These are phyloP conservation scores for Drosophila malerkotliana DNA, from an alignment of 1,140 invertebrate species.

Conservation along the genomic window DNA sequence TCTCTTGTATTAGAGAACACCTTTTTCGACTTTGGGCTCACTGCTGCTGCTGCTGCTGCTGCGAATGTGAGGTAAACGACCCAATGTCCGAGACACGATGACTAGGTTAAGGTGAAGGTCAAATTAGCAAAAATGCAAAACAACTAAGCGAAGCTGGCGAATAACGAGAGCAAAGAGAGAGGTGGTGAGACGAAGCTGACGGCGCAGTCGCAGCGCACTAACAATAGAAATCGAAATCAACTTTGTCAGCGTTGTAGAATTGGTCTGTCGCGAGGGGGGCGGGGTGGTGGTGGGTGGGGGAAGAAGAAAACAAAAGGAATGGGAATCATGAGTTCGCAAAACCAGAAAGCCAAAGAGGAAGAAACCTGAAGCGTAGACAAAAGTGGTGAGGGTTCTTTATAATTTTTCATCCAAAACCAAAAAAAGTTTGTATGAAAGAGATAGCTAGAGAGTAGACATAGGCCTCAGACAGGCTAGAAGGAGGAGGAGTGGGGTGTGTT, in stretches of 20 bases:
- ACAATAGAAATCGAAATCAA: conserved; percentile 57
- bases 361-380: conserved; percentile 59
- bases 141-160: conserved; percentile 47
- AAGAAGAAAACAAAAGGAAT: conserved; percentile 37
- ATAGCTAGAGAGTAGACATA: conserved; percentile 25
- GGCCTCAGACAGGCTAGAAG: conserved; percentile 20
- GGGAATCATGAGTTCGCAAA: conserved; percentile 24
- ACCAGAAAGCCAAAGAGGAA: conserved; percentile 27
- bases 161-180: background rate
- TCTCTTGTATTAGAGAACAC: background rate
- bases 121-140: conserved; percentile 76
- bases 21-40: background rate
- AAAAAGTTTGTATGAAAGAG: conserved; percentile 1
- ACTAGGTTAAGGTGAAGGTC: conserved; percentile 84
- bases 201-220: conserved; percentile 67
- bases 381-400: conserved; percentile 28
- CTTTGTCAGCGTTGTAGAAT: conserved; percentile 64
- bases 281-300: background rate
- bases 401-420: background rate
- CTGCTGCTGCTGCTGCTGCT: conserved; percentile 8
- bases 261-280: background rate
- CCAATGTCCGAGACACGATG: conserved; percentile 82
- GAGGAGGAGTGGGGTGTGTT: background rate
- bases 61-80: conserved; percentile 74
- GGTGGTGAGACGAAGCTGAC: conserved; percentile 37